phyloP scores from a whole-genome alignment of 1,140 invertebrate genomes.

The Drosophila lowei region DNA sequence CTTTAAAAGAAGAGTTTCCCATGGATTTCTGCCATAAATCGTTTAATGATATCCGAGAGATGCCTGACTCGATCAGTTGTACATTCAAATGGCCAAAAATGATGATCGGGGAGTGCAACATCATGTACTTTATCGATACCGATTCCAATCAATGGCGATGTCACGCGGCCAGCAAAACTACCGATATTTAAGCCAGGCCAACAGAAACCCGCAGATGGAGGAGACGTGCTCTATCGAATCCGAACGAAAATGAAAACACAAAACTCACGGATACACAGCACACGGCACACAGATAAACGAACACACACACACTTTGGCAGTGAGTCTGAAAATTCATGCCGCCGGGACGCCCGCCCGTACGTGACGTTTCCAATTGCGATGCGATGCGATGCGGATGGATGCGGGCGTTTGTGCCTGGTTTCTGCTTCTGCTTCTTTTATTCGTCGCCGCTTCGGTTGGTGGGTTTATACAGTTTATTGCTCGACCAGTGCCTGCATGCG shows the following conservation, averaged over 20 bases:
- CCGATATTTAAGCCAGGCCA: conserved; percentile 74
- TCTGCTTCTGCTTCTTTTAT: conserved; percentile 70
- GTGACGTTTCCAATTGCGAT: conserved; percentile 36
- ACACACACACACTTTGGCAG: conserved; percentile 6
- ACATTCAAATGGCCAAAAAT: no score
- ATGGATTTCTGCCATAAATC: no score
- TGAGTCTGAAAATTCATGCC: background rate
- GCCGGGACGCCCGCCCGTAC: background rate
- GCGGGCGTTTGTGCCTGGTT: conserved; percentile 28
- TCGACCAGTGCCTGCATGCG: conserved; percentile 64
- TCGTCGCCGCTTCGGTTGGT: conserved; percentile 74
- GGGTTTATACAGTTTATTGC: conserved; percentile 79
- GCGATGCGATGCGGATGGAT: conserved; percentile 17
- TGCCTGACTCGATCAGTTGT: no score
- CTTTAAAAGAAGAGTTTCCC: no score
- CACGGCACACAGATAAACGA: conserved; percentile 4
- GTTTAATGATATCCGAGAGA: no score
- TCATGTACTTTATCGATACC: conserved; percentile 54
- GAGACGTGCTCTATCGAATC: conserved; percentile 56
- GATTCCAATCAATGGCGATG: conserved; percentile 65
- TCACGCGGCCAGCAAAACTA: conserved; percentile 76
- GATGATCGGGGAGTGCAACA: conserved; percentile 8
- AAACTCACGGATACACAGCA: conserved; percentile 51
- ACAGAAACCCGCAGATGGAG: conserved; percentile 16
- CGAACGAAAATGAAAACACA: conserved; percentile 1